Conservation (phyloP, 2,797 vertebrate species). For the Gephyroberyx darwinii region DNA sequence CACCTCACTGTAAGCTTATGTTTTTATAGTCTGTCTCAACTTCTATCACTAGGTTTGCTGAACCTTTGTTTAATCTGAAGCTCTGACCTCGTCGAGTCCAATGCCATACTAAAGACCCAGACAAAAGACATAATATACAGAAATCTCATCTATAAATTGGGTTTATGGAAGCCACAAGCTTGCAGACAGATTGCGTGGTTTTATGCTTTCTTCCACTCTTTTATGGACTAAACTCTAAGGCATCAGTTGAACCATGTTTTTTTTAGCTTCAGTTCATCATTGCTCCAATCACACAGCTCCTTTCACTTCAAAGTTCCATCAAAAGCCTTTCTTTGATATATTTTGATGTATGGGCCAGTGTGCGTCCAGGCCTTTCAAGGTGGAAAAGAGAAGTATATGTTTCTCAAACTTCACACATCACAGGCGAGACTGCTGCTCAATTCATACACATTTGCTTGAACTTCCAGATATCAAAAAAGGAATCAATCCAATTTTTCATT, state of each 20-base stretch:
- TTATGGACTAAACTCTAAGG: conserved; percentile 70
- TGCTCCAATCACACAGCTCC: conserved; percentile 70
- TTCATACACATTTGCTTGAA: conserved; percentile 70
- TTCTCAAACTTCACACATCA: conserved; percentile 73
- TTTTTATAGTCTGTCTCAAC: background rate
- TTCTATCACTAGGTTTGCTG: conserved; percentile 16
- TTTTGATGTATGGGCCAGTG: conserved; percentile 72
- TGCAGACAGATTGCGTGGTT: conserved; percentile 51
- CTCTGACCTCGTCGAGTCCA: conserved; percentile 26
- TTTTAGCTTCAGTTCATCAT: conserved; percentile 65
- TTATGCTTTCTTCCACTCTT: conserved; percentile 51
- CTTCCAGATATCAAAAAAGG: conserved; percentile 57
- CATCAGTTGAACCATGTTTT: conserved; percentile 68
- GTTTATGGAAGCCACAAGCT: conserved; percentile 57
- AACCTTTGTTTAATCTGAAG: conserved; percentile 31
- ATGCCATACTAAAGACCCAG: conserved; percentile 30
- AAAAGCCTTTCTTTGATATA: conserved; percentile 75
- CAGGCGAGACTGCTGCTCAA: conserved; percentile 52
- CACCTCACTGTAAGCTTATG: background rate
- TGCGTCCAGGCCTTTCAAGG: conserved; percentile 70
- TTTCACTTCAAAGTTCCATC: conserved; percentile 76
- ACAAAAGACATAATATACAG: conserved; percentile 37
- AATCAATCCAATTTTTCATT: conserved; percentile 35
- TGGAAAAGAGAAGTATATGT: conserved; percentile 71
- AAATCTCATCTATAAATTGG: conserved; percentile 57